Base-by-base conservation (phyloP, 2,113 vertebrate species). In the Chlorodrepanis virens region DNA sequence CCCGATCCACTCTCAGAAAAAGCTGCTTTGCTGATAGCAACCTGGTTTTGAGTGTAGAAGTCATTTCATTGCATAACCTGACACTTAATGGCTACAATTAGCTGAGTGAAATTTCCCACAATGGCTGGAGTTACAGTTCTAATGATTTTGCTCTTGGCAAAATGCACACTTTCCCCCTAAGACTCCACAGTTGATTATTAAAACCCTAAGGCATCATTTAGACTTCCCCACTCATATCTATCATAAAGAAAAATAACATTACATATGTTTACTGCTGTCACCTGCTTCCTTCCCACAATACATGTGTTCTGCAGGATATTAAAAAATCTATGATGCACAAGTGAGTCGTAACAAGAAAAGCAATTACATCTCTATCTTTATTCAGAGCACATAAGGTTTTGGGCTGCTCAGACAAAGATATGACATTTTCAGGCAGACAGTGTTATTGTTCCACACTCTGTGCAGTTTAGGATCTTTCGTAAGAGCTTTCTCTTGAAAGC, bases 281-380 rank as follows among this genome's bases (percentile, higher is more conserved):
- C 96, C 95, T 97, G 95, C 94, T 97, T 96, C 86, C 89, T 96
- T 96, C 95, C 86, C 96, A 95, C 94, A 95, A 94, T 97, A 97
- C 97, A 97, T 95, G 97, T 95, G 93, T 97, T 97, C 88, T 96
- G 94, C 96, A 97, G 97, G 96, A 98, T 98, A 97, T 97, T 97
- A 97, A 97, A 96, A 97, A 97, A 95, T 95, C 96, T 96, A 96
- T 95, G 97, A 95, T 97, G 96, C 97, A 96, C 97, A 97, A 97
- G 97, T 96, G 97, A 97, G 96, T 97, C 70, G 94, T 97, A 97
- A 97, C 89, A 94, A 95, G 96, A 87, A 97, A 97, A 97, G 95
- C 96, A 98, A 98, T 98, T 97, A 97, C 96, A 96, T 94, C 95
- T 96, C 94, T 96, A 54, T 96, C 96, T 96, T 96, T 96, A 97